Evolutionary conservation across 2,797 vertebrate genomes (phyloP), one percentile per base, ranked within the genome.

Genomic region (Alosa sapidissima): DNA sequence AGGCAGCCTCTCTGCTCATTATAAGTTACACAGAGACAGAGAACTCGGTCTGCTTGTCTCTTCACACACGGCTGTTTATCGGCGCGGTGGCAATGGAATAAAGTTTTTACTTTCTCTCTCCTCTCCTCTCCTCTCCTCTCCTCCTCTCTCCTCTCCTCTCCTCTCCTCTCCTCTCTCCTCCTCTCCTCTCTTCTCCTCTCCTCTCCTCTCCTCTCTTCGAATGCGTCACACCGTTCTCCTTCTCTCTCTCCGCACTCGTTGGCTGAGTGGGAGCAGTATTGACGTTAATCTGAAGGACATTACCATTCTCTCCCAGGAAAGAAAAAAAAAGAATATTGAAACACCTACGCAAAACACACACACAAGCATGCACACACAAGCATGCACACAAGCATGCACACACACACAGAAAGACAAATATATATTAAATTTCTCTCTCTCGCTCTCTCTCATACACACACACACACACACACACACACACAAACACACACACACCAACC

Each of bases 401-500:
- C 28, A 51, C 49, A 51, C 82, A 68, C 48, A 52, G n/a, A 85
- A 33, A 54, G 36, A 45, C 49, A 49, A 2, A 49, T 5, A 82
- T n/a, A n/a, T n/a, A n/a, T n/a, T n/a, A n/a, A n/a, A n/a, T n/a
- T n/a, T n/a, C n/a, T n/a, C 45, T 21, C 41, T 41, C 41, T 41
- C 2, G 6, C 33, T 21, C 81, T 81, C 82, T 8, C 85, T 85
- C 86, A 58, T 19, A 68, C n/a, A 84, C n/a, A 33, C 62, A n/a
- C 52, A 75, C 49, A 52, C 21, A 58, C 55, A 58, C 60, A 65
- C 60, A 65, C n/a, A 65, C n/a, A 65, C n/a, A 65, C 60, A 65
- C n/a, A 65, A 60, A 65, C 24, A 65, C 58, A 62, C 60, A 28
- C 24, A 28, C n/a, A 65, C 60, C 28, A 65, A 28, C 60, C 24